Conservation (phyloP, 2,888 invertebrate species). For the Oscheius sp. region DNA sequence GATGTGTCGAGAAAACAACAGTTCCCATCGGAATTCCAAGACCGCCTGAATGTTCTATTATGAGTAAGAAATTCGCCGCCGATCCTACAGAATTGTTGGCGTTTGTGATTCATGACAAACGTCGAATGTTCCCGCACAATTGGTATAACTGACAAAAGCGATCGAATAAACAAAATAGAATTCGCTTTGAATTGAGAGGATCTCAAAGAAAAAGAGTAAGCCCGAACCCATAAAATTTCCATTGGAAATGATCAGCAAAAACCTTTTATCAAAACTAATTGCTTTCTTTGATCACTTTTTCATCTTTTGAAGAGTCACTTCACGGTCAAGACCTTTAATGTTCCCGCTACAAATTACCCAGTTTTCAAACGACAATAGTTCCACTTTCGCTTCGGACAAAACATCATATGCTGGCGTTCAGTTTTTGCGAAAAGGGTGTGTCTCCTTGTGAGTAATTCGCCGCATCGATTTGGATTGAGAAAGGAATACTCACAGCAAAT, state of each 20-base stretch:
- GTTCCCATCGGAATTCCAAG: conserved; percentile 68
- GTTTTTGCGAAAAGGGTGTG: conserved; percentile 26
- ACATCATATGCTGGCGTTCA: conserved; percentile 10
- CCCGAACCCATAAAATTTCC: not conserved
- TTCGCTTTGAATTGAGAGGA: not conserved
- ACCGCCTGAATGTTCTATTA: conserved; percentile 53
- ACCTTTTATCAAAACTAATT: too few species aligned
- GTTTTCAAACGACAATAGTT: conserved; percentile 13
- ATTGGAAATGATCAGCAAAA: too few species aligned
- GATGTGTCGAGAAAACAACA: conserved; percentile 69
- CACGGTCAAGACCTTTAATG: not conserved
- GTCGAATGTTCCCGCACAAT: not conserved
- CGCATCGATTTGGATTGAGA: conserved; percentile 20
- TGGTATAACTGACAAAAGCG: not conserved
- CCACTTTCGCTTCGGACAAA: conserved; percentile 15
- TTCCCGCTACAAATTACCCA: conserved; percentile 9
- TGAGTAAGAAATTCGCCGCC: not conserved
- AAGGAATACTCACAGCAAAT: conserved; percentile 65
- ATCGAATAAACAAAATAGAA: too few species aligned
- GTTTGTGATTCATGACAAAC: not conserved
- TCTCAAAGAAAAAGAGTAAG: not conserved
- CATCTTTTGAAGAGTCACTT: not conserved
- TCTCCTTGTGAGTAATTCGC: conserved; percentile 22
- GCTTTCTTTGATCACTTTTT: not conserved
- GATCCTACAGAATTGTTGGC: not conserved